phyloP scores from a whole-genome alignment of 2,113 vertebrate genomes.

The Malaclemys terrapin region DNA sequence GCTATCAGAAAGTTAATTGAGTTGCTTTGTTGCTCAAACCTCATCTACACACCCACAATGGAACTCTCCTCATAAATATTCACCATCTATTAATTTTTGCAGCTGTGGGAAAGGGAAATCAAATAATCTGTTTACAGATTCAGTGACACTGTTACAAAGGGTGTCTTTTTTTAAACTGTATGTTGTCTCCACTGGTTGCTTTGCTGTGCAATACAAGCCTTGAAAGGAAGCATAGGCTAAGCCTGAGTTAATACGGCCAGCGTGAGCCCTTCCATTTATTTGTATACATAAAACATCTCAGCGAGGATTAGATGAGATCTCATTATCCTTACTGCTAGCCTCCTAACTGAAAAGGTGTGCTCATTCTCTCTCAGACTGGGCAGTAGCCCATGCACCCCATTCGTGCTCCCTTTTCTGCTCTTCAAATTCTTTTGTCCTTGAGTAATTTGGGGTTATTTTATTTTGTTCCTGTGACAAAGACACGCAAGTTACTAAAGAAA shows the following conservation, averaged over 20 bases:
- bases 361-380: conserved; percentile 46
- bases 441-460: conserved; percentile 48
- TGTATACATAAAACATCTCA: conserved; percentile 65
- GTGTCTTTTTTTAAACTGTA: not conserved
- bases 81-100: conserved; percentile 18
- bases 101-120: conserved; percentile 9
- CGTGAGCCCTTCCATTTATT: conserved; percentile 38
- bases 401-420: conserved; percentile 27
- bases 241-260: not conserved
- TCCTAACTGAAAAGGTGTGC: conserved; percentile 55
- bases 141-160: conserved; percentile 1
- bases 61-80: conserved; percentile 25
- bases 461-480: conserved; percentile 40
- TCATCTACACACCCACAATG: not conserved
- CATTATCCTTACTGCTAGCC: conserved; percentile 56
- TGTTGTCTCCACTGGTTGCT: conserved; percentile 39
- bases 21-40: not conserved
- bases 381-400: conserved; percentile 9
- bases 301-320: conserved; percentile 67
- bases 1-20: not conserved
- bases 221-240: conserved; percentile 33
- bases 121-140: not conserved
- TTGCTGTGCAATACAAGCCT: conserved; percentile 39
- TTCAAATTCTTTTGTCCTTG: conserved; percentile 56
- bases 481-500: conserved; percentile 41